Conservation (phyloP, 2,113 vertebrate genomes). For the Pipra filicauda region DNA sequence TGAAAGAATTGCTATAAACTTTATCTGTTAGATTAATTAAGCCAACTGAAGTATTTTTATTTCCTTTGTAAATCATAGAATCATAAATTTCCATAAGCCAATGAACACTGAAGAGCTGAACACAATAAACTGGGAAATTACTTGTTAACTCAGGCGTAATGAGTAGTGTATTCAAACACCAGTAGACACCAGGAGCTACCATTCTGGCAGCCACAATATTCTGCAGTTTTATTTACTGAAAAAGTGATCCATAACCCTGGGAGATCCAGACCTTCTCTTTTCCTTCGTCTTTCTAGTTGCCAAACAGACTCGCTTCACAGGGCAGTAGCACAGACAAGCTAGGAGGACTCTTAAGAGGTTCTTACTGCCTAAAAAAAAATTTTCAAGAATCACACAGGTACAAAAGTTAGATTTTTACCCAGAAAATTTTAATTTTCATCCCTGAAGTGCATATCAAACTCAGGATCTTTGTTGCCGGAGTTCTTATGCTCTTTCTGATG, state of each 20-base stretch:
- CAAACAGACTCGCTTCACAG: neutral
- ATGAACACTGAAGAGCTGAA: neutral
- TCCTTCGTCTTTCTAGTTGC: neutral
- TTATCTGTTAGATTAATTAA: neutral
- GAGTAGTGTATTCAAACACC: neutral
- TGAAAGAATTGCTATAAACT: conserved; percentile 4
- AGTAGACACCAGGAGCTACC: neutral
- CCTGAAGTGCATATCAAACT: neutral
- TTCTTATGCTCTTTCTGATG: neutral
- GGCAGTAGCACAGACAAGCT: neutral
- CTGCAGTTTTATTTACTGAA: neutral
- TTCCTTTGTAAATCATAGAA: conserved; percentile 7
- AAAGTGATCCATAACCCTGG: neutral
- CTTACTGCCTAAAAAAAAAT: neutral
- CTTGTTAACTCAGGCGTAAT: neutral
- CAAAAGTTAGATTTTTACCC: neutral
- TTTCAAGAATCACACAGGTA: neutral
- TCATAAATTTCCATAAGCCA: neutral
- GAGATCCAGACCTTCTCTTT: neutral
- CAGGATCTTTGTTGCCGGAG: neutral
- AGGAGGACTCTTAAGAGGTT: neutral
- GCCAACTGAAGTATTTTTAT: conserved; percentile 8
- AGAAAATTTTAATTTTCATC: neutral
- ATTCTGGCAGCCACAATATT: neutral
- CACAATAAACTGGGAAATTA: neutral